Percentiles rank a stretch among this genome's conserved stretches.
Conservation (phyloP, 2,113 vertebrate species). For the Callorhinus ursinus region DNA sequence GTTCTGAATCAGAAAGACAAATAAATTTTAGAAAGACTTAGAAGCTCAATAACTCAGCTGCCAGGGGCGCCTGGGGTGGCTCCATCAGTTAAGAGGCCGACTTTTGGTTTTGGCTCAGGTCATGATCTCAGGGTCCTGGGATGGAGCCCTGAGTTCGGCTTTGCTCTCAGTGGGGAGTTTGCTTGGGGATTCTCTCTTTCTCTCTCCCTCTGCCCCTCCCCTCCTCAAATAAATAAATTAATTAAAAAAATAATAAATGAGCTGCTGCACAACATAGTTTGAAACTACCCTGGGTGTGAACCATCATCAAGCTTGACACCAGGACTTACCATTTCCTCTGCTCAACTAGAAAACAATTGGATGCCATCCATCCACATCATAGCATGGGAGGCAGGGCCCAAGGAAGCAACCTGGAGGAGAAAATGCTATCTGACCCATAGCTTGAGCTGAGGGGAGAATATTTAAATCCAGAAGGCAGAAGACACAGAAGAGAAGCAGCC, state of each 20-base stretch:
- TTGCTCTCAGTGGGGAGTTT: background rate
- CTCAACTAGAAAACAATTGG: conserved; percentile 3
- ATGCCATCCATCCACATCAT: background rate
- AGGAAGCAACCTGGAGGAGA: background rate
- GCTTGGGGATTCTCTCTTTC: background rate
- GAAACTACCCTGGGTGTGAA: background rate
- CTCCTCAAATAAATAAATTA: background rate
- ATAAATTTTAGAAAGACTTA: background rate
- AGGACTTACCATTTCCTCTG: conserved; percentile 23
- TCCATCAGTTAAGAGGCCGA: background rate
- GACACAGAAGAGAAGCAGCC: background rate
- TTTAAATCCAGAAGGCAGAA: conserved; percentile 34
- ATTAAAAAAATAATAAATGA: background rate
- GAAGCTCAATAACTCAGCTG: background rate
- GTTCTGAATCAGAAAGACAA: conserved; percentile 41
- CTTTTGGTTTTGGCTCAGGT: background rate
- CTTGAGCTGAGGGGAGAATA: background rate
- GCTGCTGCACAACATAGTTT: background rate
- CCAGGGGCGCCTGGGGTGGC: background rate
- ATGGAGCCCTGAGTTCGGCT: background rate
- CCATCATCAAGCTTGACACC: background rate
- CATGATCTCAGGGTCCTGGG: background rate
- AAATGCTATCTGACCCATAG: background rate
- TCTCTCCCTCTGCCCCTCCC: background rate
- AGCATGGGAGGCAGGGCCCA: background rate